Base-by-base conservation (phyloP, 1,140 invertebrate species). In the Tigriopus japonicus region DNA sequence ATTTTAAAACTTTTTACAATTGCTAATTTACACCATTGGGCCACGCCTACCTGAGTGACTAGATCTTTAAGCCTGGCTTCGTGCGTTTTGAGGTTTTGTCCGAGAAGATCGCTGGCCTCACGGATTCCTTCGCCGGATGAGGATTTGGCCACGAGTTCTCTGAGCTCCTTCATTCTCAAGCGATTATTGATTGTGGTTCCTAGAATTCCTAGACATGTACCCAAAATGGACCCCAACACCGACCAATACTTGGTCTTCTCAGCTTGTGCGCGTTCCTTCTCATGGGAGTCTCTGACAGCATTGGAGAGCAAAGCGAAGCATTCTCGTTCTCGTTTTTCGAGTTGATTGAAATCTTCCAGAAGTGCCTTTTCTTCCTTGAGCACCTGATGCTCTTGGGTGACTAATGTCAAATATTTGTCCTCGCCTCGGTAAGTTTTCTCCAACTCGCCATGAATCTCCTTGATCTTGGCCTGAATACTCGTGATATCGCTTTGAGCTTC, bases 161-260 rank as follows among this genome's bases (percentile, higher is more conserved):
- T 69, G 53, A 83, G 72, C 69, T 83, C 79, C 53, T 73, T 73
- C 80, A 83, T 82, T 67, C 79, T 76, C 15, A 81, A 68, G 56
- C 75, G 71, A 65, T 81, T 83, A 66, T 79, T 82, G 24, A 83
- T 72, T 3, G 80, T 77, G 13, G 55, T 80, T 28, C 80, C 81
- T 6, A 79, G 67, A 63, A 84, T 79, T 17, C 82, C 82, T 6
- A 84, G 72, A 0, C 78, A 68, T 28, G 82, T 81, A 17, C 82
- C 82, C 45, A 81, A 68, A 64, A 84, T 71, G 6, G 82, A 84
- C 14, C 81, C 82, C 19, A 83, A 78, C 52, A 85, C 76, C 56
- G 81, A 83, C 81, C 82, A 84, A 66, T 86, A 85, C 69, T 85
- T 85, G 59, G 83, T 85, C 64, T 79, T 74, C 68, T 85, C 81